Evolutionary conservation across 2,797 vertebrate species (phyloP).

Genomic region (Rhynchotus rufescens): DNA sequence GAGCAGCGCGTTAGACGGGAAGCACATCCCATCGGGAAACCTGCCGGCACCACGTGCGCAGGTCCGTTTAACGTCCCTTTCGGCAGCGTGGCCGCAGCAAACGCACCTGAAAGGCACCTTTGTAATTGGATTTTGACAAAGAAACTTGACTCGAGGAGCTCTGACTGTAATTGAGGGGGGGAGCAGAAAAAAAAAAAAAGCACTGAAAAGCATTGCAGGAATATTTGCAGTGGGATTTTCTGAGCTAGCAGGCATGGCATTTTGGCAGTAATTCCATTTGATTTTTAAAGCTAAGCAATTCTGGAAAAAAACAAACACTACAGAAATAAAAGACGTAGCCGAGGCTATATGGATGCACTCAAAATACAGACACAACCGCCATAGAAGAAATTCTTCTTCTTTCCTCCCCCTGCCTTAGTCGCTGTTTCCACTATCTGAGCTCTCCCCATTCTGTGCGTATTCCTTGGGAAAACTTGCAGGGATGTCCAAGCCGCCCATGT

Average conservation of each 20-base stretch:
- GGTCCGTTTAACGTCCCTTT: neutral
- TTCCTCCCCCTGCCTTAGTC: too few species aligned
- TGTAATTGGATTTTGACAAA: slow-evolving; percentile 28
- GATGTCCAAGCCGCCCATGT: neutral
- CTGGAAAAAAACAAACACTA: neutral
- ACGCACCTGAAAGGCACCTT: slow-evolving; percentile 62
- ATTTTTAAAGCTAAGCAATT: neutral
- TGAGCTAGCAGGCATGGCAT: neutral
- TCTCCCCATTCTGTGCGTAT: neutral
- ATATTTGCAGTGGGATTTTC: neutral
- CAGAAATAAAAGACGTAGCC: neutral
- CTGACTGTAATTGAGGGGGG: neutral
- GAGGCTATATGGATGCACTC: neutral
- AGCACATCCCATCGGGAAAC: slow-evolving; percentile 4
- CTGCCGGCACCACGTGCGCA: neutral
- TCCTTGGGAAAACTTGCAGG: neutral
- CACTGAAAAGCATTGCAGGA: neutral
- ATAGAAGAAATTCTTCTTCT: neutral
- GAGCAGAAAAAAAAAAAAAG: neutral
- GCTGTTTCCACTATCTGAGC: neutral
- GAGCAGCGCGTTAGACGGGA: neutral
- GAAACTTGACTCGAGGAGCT: neutral
- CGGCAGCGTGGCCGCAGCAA: neutral
- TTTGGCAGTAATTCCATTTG: neutral
- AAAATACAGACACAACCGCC: fast-evolving